Percentiles rank a stretch among this genome's conserved stretches.
Evolutionary conservation across 2,888 invertebrate genomes (phyloP).

Genomic region (Craniophora ligustri): DNA sequence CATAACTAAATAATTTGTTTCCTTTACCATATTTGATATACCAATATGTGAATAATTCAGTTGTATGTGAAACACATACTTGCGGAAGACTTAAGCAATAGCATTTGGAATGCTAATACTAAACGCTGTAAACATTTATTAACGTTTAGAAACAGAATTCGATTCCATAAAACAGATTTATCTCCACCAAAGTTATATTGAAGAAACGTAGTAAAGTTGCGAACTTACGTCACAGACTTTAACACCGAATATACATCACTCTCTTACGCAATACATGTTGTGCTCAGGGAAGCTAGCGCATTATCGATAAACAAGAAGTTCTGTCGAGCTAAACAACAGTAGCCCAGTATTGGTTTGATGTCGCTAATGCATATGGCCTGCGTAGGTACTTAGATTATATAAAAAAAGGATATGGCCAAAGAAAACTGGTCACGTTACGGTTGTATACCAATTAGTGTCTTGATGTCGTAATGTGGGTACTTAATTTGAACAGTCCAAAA

Average conservation of each 20-base stretch:
- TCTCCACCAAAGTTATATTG: slow-evolving; percentile 21
- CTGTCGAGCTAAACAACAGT: slow-evolving; percentile 38
- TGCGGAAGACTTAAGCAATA: too few relatives aligned
- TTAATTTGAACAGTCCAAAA: too few relatives aligned
- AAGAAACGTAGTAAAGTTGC: slow-evolving; percentile 19
- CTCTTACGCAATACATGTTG: slow-evolving; percentile 34
- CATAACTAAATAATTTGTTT: too few relatives aligned
- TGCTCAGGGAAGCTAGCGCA: slow-evolving; percentile 28
- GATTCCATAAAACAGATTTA: slow-evolving; percentile 40
- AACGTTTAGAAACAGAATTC: background rate
- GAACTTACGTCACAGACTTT: slow-evolving; percentile 28
- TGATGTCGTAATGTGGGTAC: too few relatives aligned
- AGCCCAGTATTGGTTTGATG: slow-evolving; percentile 4
- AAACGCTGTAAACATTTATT: background rate
- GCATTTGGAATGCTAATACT: too few relatives aligned
- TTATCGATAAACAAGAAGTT: slow-evolving; percentile 40
- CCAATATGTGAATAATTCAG: too few relatives aligned
- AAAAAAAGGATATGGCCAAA: background rate
- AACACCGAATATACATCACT: slow-evolving; percentile 35
- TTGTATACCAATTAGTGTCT: too few relatives aligned
- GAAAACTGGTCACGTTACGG: too few relatives aligned
- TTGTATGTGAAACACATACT: too few relatives aligned
- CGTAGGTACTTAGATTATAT: background rate
- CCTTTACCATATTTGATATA: too few relatives aligned
- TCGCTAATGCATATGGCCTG: background rate